phyloP scores from a whole-genome alignment of 2,113 vertebrate genomes.

The Campylorhamphus procurvoides region DNA sequence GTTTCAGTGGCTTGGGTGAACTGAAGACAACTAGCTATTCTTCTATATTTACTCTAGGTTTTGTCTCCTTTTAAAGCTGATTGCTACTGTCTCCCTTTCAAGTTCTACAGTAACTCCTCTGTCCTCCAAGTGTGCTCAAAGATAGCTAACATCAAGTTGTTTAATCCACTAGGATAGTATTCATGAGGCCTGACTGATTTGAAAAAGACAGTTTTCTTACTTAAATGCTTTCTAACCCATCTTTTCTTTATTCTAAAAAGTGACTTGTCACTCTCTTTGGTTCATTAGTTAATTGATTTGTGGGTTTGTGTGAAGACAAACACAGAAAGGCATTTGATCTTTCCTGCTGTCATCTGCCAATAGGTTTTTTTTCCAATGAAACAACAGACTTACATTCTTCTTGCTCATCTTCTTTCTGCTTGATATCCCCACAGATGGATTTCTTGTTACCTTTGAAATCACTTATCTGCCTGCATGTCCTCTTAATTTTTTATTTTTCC shows the following conservation, averaged over 20 bases:
- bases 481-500: not conserved
- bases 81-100: not conserved
- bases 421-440: not conserved
- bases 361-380: not conserved
- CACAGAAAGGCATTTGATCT: not conserved
- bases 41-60: not conserved
- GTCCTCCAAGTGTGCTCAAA: not conserved
- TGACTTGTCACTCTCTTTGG: not conserved
- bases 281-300: constrained; percentile 3
- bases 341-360: not conserved
- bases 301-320: not conserved
- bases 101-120: not conserved
- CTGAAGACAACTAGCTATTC: not conserved
- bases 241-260: not conserved
- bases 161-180: not conserved
- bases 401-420: not conserved
- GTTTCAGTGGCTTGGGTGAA: not conserved
- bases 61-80: not conserved
- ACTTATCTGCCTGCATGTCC: not conserved
- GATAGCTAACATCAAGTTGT: not conserved
- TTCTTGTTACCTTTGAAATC: not conserved
- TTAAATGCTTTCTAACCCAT: not conserved
- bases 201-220: not conserved
- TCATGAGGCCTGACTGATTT: not conserved
- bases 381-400: not conserved